Evolutionary conservation across 2,888 invertebrate species (phyloP), one percentile per base, ranked within the genome.

Genomic region (Erebia epiphron): DNA sequence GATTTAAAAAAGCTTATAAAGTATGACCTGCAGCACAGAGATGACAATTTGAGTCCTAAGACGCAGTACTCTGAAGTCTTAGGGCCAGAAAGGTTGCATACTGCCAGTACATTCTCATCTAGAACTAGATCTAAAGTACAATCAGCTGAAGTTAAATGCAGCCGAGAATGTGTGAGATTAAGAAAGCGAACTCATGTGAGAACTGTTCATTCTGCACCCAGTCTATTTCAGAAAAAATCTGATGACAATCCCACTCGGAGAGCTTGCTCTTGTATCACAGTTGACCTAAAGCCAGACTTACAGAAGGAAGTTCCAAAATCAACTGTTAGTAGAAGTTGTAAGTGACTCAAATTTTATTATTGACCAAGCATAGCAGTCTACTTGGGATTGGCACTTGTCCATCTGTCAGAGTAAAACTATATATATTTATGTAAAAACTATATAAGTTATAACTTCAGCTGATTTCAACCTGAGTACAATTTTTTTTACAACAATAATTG

Each of bases 1-100:
- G 96, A 96, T 89, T 87, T 96, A 66, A 96, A 96, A 82, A 94
- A 94, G 76, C 83, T 95, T 9, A 95, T 96, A 46, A 96, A 95
- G 81, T 94, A 95, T 82, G 95, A 95, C 73, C 82, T 92, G 13
- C 87, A 94, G 77, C 86, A 86, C 50, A 86, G 86, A 73, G 84
- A 86, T 73, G 84, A 87, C 75, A 84, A 73, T 2, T 49, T 67
- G 9, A 71, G 52, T 66, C 16, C 56, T 26, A 69, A 56, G 26
- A 69, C 57, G 41, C 64, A 65, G 46, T 68, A 70, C 49, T 62
- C 66, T 26, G 69, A 69, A 66, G 62, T 67, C 18, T 9, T 71
- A 61, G 91, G 92, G 1, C 86, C 87, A 11, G 93, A 93, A 75
- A 84, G 94, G 75, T 78, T 94, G 18, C 90, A 93, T 70, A 92